A percentile compares a stretch with the other conserved stretches of the same genome.
These are phyloP conservation scores for Cairina moschata DNA, from an alignment of 2,113 vertebrate genomes.

Conservation along the genomic window DNA sequence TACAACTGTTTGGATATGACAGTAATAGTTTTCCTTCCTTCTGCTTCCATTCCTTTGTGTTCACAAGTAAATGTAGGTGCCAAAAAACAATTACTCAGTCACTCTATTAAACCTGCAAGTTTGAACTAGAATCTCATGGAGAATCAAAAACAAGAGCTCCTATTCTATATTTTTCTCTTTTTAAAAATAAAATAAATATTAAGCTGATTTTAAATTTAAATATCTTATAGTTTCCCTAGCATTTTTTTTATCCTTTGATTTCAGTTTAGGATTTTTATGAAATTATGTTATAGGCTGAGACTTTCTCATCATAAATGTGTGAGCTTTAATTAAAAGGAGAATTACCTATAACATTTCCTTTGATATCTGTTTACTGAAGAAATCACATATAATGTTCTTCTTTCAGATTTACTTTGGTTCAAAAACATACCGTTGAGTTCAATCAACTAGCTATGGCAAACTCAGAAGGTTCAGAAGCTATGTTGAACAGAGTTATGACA, in stretches of 20 bases:
- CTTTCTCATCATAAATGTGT: not conserved
- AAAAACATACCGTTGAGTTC: conserved; percentile 98
- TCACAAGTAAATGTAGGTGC: not conserved
- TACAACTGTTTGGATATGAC: not conserved
- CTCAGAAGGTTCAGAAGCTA: conserved; percentile 96
- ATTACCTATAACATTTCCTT: not conserved
- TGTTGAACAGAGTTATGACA: conserved; percentile 99
- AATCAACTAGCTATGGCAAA: conserved; percentile 99
- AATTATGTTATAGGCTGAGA: not conserved
- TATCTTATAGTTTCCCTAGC: not conserved
- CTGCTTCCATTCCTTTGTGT: not conserved
- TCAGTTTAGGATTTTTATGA: not conserved
- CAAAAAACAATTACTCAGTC: not conserved
- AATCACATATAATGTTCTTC: not conserved
- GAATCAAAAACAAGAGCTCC: not conserved
- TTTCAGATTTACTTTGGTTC: conserved; percentile 94
- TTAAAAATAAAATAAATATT: not conserved
- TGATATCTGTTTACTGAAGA: conserved; percentile 8
- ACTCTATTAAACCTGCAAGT: not conserved
- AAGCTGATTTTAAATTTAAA: not conserved
- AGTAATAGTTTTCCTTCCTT: not conserved
- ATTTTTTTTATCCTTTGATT: not conserved
- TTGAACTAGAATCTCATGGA: not conserved
- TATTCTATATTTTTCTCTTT: not conserved
- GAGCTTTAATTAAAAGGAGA: not conserved